Percentiles rank a stretch among this genome's conserved stretches.
phyloP scores from a whole-genome alignment of 1,140 invertebrate species.

The Lepidotrigona ventralis region DNA sequence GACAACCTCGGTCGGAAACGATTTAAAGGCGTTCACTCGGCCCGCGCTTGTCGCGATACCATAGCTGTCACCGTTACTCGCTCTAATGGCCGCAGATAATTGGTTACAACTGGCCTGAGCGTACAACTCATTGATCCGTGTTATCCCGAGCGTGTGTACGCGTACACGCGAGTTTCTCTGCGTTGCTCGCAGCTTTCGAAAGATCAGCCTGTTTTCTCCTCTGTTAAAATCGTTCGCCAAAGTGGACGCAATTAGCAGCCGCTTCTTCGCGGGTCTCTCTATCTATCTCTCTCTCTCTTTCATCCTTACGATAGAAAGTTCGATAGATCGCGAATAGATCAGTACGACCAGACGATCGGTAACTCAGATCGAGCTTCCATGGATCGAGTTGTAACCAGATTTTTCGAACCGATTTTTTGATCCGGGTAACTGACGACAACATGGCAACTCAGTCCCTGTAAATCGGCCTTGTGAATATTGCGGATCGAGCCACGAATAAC shows the following conservation, averaged over 20 bases:
- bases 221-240: conserved; percentile 28
- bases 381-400: background rate
- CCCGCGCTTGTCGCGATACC: conserved; percentile 35
- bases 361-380: conserved; percentile 1
- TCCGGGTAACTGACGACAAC: conserved; percentile 2
- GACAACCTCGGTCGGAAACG: conserved; percentile 29
- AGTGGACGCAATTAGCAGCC: conserved; percentile 48
- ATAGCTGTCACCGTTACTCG: conserved; percentile 31
- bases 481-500: background rate
- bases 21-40: conserved; percentile 49
- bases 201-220: conserved; percentile 40
- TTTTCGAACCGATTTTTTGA: background rate
- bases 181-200: conserved; percentile 37
- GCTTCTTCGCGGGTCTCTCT: conserved; percentile 1
- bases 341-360: background rate
- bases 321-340: background rate
- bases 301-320: conserved; percentile 30
- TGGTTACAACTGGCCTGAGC: conserved; percentile 42
- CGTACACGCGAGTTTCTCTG: conserved; percentile 42
- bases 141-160: conserved; percentile 5
- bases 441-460: background rate
- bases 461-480: conserved; percentile 17
- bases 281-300: background rate
- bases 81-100: conserved; percentile 56
- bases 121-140: conserved; percentile 34